Base-by-base conservation (phyloP, 1,140 invertebrate species). In the Diorhabda sublineata region DNA sequence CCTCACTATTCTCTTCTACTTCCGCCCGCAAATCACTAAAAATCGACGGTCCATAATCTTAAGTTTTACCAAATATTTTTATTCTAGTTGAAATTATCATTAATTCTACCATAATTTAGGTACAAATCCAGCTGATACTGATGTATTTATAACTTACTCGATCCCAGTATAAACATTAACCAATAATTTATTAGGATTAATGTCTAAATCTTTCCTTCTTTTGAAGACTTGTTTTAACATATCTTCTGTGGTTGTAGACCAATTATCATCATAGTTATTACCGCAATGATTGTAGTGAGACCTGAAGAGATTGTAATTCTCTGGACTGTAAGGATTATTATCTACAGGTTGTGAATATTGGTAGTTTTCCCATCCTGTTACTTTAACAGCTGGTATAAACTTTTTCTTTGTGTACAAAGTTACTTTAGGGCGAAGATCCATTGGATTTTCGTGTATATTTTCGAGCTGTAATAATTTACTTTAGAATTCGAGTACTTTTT, bases 281-380 rank as follows among this genome's bases (percentile, higher is more conserved):
- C 84, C 83, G 71, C 78, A 78, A 45, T 82, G 77, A 2, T 75
- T 67, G 69, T 84, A 84, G 7, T 83, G 83, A 67, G 83, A 83
- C 8, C 81, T 41, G 59, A 72, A 73, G 45, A 81, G 79, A 66
- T 84, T 83, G 72, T 82, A 82, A 9, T 81, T 71, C n/a, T 73
- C 63, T 72, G 83, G 81, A 44, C 81, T 77, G 68, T 82, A 83
- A 4, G 82, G 82, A 69, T 84, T 79, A 67, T 81, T 82, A 75
- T 84, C 83, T 74, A 81, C 81, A 66, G 80, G 82, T 66, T 81
- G 79, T 2, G 78, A 79, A 73, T 80, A 75, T 52, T 76, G 67
- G 45, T 74, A 61, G 65, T 71, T 82, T 63, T 83, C 79, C 84
- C 84, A 85, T 69, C 82, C 78, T 61, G 80, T 78, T 43, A 83